phyloP scores from a whole-genome alignment of 2,888 invertebrate genomes.

The Volucella inflata region DNA sequence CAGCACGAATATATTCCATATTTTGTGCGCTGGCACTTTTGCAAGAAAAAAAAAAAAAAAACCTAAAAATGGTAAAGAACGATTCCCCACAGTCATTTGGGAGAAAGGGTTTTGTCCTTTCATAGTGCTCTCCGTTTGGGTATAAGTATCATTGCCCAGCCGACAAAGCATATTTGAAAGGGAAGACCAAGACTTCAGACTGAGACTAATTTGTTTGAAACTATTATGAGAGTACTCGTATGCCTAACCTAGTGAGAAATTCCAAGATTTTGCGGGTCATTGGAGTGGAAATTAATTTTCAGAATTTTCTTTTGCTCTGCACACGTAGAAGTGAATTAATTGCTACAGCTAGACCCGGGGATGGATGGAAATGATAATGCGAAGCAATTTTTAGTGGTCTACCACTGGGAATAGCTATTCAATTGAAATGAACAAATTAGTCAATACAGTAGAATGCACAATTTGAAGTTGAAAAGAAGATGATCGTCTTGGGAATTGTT shows the following conservation, averaged over 20 bases:
- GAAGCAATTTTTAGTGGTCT: constrained; percentile 25
- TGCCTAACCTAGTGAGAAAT: constrained; percentile 72
- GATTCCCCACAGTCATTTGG: constrained; percentile 31
- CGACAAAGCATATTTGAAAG: constrained; percentile 50
- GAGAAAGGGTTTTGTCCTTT: neutral
- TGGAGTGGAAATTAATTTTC: constrained; percentile 67
- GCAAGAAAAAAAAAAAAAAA: constrained; percentile 43
- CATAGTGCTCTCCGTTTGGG: neutral
- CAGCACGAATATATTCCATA: neutral
- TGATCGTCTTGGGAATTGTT: neutral
- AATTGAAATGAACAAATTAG: neutral
- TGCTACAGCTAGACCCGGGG: constrained; percentile 3
- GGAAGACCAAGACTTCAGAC: constrained; percentile 10
- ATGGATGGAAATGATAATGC: constrained; percentile 47
- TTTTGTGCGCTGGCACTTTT: constrained; percentile 25
- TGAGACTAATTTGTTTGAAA: constrained; percentile 74
- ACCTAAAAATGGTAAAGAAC: constrained; percentile 21
- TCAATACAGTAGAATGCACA: constrained; percentile 19
- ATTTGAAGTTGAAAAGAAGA: neutral
- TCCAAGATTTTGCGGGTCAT: constrained; percentile 70
- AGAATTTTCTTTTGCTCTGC: constrained; percentile 37
- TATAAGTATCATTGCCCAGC: neutral
- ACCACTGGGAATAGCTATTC: neutral
- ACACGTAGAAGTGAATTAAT: constrained; percentile 54
- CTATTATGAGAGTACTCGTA: constrained; percentile 68